Conservation (phyloP, 2,888 invertebrate genomes). For the Phymatocera aterrima region DNA sequence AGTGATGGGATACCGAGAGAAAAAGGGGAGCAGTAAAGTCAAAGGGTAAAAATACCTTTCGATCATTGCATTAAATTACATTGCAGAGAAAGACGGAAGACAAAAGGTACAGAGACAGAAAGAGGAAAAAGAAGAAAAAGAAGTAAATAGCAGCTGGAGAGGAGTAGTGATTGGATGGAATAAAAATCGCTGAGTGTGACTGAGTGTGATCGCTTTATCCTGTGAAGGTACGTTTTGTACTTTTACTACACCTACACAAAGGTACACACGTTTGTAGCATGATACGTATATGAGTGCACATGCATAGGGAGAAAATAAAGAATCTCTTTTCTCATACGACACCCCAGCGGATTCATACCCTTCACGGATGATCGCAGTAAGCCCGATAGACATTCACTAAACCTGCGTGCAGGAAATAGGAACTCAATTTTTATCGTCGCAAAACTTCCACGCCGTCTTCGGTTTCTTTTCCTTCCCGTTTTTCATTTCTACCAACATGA, state of each 20-base stretch:
- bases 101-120: too few relatives aligned
- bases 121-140: neutral
- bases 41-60: too few relatives aligned
- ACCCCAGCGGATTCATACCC: neutral
- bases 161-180: conserved; percentile 68
- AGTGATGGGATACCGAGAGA: too few relatives aligned
- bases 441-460: too few relatives aligned
- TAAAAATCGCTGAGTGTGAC: conserved; percentile 66
- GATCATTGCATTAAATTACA: too few relatives aligned
- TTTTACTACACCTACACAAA: neutral
- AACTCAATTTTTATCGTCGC: neutral
- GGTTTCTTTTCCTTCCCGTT: too few relatives aligned
- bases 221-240: neutral
- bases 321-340: neutral
- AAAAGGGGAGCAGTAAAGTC: too few relatives aligned
- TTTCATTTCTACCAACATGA: too few relatives aligned
- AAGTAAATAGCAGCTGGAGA: conserved; percentile 55
- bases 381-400: neutral
- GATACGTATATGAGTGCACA: too few relatives aligned
- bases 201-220: neutral
- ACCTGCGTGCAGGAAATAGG: neutral
- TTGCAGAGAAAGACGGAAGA: too few relatives aligned
- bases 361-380: neutral
- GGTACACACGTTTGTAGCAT: conserved; percentile 6
- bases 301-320: conserved; percentile 20